Conservation (phyloP, 2,888 invertebrate genomes). For the Carabus problematicus region DNA sequence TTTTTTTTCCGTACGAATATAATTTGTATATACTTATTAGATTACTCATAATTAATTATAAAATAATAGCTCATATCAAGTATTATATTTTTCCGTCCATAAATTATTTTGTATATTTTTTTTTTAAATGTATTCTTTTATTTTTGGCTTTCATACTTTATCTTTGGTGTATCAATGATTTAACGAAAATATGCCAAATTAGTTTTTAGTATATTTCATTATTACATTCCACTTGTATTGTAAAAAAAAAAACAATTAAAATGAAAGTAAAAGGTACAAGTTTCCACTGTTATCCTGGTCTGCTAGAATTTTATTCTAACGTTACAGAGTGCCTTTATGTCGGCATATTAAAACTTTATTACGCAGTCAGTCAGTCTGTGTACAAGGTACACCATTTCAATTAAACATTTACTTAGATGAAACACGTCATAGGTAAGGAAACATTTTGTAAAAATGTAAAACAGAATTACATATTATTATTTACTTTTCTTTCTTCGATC, state of each 20-base stretch:
- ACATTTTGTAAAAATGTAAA: no score
- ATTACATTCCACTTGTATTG: conserved; percentile 32
- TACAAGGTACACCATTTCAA: background rate
- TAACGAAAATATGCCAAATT: conserved; percentile 29
- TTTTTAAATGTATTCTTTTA: conserved; percentile 21
- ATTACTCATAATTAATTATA: conserved; percentile 3
- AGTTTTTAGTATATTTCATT: conserved; percentile 22
- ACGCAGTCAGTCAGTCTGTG: background rate
- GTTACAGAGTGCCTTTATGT: conserved; percentile 34
- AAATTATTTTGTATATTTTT: conserved; percentile 45
- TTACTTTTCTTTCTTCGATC: no score
- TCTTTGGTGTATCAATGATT: no score
- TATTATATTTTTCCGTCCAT: conserved; percentile 51
- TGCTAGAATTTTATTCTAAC: conserved; percentile 32
- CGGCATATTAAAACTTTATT: conserved; percentile 26
- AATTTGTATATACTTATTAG: conserved; percentile 4
- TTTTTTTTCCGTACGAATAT: background rate
- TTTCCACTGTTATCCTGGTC: conserved; percentile 31
- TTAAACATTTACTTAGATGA: no score
- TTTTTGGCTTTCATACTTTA: no score
- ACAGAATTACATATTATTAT: no score
- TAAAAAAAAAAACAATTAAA: conserved; percentile 12
- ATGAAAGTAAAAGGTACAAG: conserved; percentile 25
- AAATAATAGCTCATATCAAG: conserved; percentile 28
- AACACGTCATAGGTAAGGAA: no score